Base-by-base conservation (phyloP, 2,888 invertebrate genomes). In the Cenopis cana region DNA sequence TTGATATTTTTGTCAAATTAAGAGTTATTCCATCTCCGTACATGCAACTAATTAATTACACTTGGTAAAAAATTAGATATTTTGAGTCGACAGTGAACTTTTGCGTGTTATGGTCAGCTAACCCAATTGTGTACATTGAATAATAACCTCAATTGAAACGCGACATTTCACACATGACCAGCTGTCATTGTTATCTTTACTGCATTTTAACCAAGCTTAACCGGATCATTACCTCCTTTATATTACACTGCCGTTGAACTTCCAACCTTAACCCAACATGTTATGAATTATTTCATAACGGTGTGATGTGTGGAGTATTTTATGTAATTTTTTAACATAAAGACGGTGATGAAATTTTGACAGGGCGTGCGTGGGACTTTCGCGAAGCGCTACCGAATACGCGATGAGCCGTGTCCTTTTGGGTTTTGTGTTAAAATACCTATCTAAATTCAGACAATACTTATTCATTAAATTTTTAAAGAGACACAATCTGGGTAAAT, bases 151-250 rank as follows among this genome's bases (percentile, higher is more conserved):
- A 17, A 59, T 29, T 18, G 61, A 8, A 61, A 55, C 69, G 59
- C 69, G 74, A 69, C 72, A 72, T 77, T 76, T 74, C 81, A 83
- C 78, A 83, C 83, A 83, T 78, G 81, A 82, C 83, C 80, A 82
- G 85, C 76, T 79, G 79, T 74, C 59, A 71, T 70, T 70, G 73
- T 69, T 54, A 69, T 72, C 72, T 29, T 61, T 66, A 70, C 70
- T 85, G 81, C 46, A 12, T 46, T 85, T 79, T 82, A 82, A 87
- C 88, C 87, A 89, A 86, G 82, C 83, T 85, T 88, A 87, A 86
- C 85, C 85, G 90, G 86, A 78, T 86, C 90, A 90, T 91, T 91
- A 88, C 85, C 83, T 85, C 86, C 85, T 87, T 87, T 83, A 85
- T 85, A 79, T 71, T 68, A 68, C 68, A 52, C 56, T 60, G 49